Evolutionary conservation across 1,140 invertebrate species (phyloP).

Genomic region (Drosophila pseudoananassae): DNA sequence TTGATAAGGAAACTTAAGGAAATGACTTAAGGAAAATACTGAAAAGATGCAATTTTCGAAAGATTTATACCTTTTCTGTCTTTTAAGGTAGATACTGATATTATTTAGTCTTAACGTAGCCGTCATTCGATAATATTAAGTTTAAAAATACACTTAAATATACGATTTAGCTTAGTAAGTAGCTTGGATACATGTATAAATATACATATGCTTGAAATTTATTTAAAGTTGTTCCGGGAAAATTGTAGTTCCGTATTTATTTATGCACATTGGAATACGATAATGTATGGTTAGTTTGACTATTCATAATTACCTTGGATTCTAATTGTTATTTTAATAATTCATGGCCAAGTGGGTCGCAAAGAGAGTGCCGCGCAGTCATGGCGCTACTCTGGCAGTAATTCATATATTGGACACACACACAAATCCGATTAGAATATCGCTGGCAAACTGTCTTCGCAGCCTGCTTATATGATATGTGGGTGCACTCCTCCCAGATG

Average conservation of each 20-base stretch:
- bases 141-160: too few species aligned
- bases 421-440: constrained; percentile 76
- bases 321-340: constrained; percentile 70
- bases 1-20: not conserved
- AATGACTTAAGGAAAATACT: too few species aligned
- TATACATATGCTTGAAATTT: not conserved
- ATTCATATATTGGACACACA: constrained; percentile 54
- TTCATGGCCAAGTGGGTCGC: constrained; percentile 24
- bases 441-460: constrained; percentile 30
- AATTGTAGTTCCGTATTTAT: not conserved
- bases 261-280: not conserved
- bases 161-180: too few species aligned
- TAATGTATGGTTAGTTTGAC: constrained; percentile 6
- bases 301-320: constrained; percentile 51
- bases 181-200: not conserved
- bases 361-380: constrained; percentile 11
- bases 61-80: too few species aligned
- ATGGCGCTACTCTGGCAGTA: constrained; percentile 25
- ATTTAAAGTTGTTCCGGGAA: not conserved
- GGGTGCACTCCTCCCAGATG: constrained; percentile 4
- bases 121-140: too few species aligned
- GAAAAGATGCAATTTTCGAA: too few species aligned
- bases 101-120: too few species aligned
- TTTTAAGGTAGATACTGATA: too few species aligned
- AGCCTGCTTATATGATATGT: not conserved